phyloP scores from a whole-genome alignment of 1,140 invertebrate genomes.

The Drosophila pseudoobscura region DNA sequence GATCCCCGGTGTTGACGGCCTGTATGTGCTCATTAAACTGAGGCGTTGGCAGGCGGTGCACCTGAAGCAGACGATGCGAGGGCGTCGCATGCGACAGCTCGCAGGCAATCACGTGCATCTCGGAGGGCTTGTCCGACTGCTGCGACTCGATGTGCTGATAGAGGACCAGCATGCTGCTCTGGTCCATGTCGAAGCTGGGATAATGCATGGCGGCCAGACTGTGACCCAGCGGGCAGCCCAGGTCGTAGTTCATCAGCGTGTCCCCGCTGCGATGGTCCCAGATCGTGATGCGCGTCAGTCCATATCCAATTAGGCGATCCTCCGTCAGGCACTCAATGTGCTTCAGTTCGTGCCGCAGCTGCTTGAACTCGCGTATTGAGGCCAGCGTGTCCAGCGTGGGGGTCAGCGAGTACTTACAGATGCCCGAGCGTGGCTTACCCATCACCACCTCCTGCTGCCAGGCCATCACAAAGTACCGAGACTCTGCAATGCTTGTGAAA shows the following conservation, averaged over 20 bases:
- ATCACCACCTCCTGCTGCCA: slow-evolving; percentile 70
- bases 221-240: slow-evolving; percentile 57
- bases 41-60: slow-evolving; percentile 53
- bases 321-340: slow-evolving; percentile 74
- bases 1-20: slow-evolving; percentile 69
- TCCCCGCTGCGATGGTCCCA: slow-evolving; percentile 82
- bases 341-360: slow-evolving; percentile 62
- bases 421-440: slow-evolving; percentile 67
- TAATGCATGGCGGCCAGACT: slow-evolving; percentile 71
- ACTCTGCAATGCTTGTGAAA: slow-evolving; percentile 71
- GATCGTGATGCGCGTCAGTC: slow-evolving; percentile 63
- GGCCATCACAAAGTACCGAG: slow-evolving; percentile 77
- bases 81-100: slow-evolving; percentile 68
- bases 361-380: slow-evolving; percentile 79
- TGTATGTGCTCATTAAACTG: slow-evolving; percentile 49
- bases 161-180: slow-evolving; percentile 68
- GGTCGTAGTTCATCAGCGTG: slow-evolving; percentile 76
- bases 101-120: slow-evolving; percentile 70
- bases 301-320: slow-evolving; percentile 76
- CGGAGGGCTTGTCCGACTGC: slow-evolving; percentile 13
- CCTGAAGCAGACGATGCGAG: slow-evolving; percentile 63
- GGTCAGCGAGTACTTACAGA: slow-evolving; percentile 80
- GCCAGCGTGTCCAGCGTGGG: slow-evolving; percentile 75
- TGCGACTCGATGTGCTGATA: slow-evolving; percentile 50
- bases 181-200: slow-evolving; percentile 68